Conservation (phyloP, 2,797 vertebrate genomes). For the Bradypodion pumilum region DNA sequence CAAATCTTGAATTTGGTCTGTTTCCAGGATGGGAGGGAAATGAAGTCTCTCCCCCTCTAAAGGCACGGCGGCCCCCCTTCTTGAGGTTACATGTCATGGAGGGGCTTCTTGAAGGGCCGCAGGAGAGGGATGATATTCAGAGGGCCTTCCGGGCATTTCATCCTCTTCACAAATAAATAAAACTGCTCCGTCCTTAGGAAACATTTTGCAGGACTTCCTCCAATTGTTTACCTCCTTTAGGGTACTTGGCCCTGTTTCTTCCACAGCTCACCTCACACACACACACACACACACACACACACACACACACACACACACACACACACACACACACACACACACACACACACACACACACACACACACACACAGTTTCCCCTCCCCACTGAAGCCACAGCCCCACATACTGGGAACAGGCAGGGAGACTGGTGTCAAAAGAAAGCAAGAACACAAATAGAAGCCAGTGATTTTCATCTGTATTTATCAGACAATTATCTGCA, state of each 20-base stretch:
- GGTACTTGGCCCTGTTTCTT: neutral
- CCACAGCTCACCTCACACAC: no score
- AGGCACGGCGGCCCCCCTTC: neutral
- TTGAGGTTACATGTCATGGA: neutral
- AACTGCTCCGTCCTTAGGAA: no score
- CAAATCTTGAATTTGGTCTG: no score
- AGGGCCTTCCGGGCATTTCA: no score
- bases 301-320: no score
- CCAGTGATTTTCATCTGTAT: conserved; percentile 23
- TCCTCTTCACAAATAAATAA: neutral
- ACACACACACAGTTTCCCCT: neutral
- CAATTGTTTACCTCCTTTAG: no score
- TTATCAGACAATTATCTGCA: conserved; percentile 28
- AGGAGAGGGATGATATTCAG: neutral
- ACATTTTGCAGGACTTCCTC: neutral
- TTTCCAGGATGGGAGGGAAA: no score
- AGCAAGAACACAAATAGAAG: neutral
- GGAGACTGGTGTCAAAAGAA: neutral
- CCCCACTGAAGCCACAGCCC: neutral
- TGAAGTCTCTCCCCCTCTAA: no score
- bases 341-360: no score
- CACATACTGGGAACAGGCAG: neutral
- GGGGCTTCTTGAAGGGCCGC: neutral
- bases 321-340: no score
- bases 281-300: no score